Percentiles rank a stretch among this genome's conserved stretches.
Evolutionary conservation across 2,888 invertebrate genomes (phyloP).

Genomic region (Ypsolopha sequella): DNA sequence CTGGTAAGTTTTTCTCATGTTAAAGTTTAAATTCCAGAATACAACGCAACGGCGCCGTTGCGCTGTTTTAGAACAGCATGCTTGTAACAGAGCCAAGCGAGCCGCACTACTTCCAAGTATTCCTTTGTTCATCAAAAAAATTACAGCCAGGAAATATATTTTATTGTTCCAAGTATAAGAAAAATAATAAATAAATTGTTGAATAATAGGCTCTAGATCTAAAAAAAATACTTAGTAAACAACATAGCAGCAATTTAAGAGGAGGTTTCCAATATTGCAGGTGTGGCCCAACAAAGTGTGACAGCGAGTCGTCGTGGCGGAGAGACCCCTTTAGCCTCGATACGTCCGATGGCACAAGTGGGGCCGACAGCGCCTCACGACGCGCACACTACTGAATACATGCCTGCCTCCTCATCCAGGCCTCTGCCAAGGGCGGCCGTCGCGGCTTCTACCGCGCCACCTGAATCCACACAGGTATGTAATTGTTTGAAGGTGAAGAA

Average conservation of each 20-base stretch:
- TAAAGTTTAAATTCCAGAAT: background rate
- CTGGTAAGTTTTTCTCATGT: conserved; percentile 67
- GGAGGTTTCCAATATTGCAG: conserved; percentile 15
- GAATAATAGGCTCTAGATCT: too few species aligned
- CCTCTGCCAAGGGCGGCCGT: conserved; percentile 72
- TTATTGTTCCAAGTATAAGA: too few species aligned
- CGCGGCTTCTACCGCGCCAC: conserved; percentile 74
- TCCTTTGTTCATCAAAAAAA: too few species aligned
- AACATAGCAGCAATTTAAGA: too few species aligned
- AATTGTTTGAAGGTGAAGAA: too few species aligned
- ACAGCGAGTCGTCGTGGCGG: conserved; percentile 76
- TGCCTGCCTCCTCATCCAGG: conserved; percentile 85
- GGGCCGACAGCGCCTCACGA: conserved; percentile 81
- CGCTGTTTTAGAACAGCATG: too few species aligned
- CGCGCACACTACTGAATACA: conserved; percentile 79
- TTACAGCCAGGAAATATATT: too few species aligned
- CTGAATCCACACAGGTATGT: conserved; percentile 51
- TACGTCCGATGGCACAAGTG: conserved; percentile 89
- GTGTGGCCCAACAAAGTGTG: conserved; percentile 59
- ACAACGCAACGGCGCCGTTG: too few species aligned
- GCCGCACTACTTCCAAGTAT: too few species aligned
- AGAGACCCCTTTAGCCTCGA: conserved; percentile 90
- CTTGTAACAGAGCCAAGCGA: too few species aligned
- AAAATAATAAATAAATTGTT: too few species aligned
- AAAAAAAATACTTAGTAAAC: too few species aligned